phyloP scores from a whole-genome alignment of 2,797 vertebrate genomes.

The Paramormyrops hopkinsi region DNA sequence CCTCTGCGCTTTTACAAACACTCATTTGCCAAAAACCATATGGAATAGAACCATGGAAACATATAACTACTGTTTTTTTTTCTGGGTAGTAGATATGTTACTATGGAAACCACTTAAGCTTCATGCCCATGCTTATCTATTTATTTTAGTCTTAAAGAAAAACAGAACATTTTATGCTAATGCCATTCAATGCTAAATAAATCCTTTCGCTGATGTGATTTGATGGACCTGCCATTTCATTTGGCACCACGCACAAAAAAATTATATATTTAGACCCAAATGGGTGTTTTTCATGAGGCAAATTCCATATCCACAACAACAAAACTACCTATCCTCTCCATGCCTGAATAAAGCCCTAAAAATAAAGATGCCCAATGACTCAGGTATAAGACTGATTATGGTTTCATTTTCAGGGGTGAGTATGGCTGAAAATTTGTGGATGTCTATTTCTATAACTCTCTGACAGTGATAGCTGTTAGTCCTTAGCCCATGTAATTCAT shows the following conservation, averaged over 20 bases:
- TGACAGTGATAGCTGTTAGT: not conserved
- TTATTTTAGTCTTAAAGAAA: not conserved
- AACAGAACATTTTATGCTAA: not conserved
- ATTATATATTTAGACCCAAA: not conserved
- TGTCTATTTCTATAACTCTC: not conserved
- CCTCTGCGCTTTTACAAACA: not conserved
- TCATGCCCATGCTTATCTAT: not conserved
- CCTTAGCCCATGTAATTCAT: not conserved
- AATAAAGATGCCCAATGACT: not conserved
- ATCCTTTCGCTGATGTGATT: not conserved
- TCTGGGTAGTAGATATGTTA: not conserved
- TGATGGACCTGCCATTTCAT: not conserved
- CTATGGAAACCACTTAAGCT: conserved; percentile 20
- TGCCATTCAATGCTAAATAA: not conserved
- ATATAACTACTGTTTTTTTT: not conserved
- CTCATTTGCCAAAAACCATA: not conserved
- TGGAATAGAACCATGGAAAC: not conserved
- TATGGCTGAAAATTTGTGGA: not conserved
- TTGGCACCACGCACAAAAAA: not conserved
- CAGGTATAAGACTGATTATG: not conserved
- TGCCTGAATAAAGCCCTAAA: not conserved
- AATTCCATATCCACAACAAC: not conserved
- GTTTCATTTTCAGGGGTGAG: not conserved
- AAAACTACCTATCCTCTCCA: not conserved
- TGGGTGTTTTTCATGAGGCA: not conserved